These are phyloP conservation scores for Tanytarsus gracilentus DNA, from an alignment of 2,888 invertebrate genomes.

Conservation along the genomic window DNA sequence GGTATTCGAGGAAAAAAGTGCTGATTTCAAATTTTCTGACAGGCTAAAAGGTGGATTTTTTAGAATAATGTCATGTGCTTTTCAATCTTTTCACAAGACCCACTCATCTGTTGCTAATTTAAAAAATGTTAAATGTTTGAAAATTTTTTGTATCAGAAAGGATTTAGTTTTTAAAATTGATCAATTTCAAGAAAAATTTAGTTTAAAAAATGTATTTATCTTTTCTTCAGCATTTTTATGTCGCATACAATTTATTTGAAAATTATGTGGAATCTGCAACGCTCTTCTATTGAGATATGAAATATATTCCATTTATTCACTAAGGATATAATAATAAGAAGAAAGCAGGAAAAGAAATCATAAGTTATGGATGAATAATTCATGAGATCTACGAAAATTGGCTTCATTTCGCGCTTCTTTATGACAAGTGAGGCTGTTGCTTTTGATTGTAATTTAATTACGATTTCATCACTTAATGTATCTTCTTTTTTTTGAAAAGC, in stretches of 20 bases:
- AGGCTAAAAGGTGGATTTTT: too few relatives aligned
- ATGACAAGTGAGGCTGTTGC: constrained; percentile 5
- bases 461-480: constrained; percentile 3
- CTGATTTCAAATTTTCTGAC: constrained; percentile 17
- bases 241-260: constrained; percentile 5
- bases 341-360: not conserved
- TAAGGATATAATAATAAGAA: not conserved
- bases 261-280: constrained; percentile 26
- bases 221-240: too few relatives aligned
- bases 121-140: too few relatives aligned
- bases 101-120: too few relatives aligned
- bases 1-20: constrained; percentile 4
- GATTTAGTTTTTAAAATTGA: too few relatives aligned
- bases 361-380: constrained; percentile 26
- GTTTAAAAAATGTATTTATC: too few relatives aligned
- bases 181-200: too few relatives aligned
- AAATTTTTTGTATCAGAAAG: too few relatives aligned
- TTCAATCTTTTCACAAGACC: too few relatives aligned
- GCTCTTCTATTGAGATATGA: not conserved
- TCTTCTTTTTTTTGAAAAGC: not conserved
- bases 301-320: not conserved
- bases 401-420: constrained; percentile 2
- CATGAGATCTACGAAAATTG: constrained; percentile 12
- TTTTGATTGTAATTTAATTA: constrained; percentile 4
- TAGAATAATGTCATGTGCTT: too few relatives aligned